phyloP scores from a whole-genome alignment of 2,113 vertebrate genomes.

The Hyla sarda region DNA sequence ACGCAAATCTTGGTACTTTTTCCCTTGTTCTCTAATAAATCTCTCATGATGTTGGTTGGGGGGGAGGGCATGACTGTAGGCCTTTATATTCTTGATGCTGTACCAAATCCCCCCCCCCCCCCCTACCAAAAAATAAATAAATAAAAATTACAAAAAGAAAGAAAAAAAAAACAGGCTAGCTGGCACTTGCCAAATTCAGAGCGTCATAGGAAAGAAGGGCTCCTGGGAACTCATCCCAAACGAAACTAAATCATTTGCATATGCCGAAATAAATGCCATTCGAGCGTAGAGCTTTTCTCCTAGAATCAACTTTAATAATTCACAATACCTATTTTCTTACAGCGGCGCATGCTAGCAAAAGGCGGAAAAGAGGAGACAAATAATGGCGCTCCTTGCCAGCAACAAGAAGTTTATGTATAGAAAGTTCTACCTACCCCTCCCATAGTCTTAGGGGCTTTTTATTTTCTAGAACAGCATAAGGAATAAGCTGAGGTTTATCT shows the following conservation, averaged over 20 bases:
- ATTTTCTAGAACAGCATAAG: neutral
- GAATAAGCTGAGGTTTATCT: conserved; percentile 67
- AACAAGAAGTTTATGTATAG: conserved; percentile 45
- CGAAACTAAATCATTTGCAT: conserved; percentile 86
- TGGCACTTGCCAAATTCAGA: conserved; percentile 76
- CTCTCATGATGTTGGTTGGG: neutral
- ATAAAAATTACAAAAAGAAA: conserved; percentile 3
- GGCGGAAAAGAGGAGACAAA: conserved; percentile 57
- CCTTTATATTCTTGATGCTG: conserved; percentile 63
- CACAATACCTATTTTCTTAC: conserved; percentile 76
- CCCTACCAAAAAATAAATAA: neutral
- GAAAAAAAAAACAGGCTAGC: conserved; percentile 59
- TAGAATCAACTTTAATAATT: conserved; percentile 81
- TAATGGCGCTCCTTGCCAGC: conserved; percentile 48
- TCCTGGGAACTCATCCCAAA: conserved; percentile 84
- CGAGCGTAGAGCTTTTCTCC: conserved; percentile 73
- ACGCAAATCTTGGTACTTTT: conserved; percentile 14
- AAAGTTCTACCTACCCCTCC: conserved; percentile 59
- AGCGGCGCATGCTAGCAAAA: conserved; percentile 62
- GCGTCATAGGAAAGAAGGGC: conserved; percentile 77
- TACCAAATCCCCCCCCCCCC: conserved; percentile 50
- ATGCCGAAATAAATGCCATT: conserved; percentile 78
- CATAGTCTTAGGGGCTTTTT: neutral
- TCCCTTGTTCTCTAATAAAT: conserved; percentile 60
- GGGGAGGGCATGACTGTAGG: conserved; percentile 35